These are phyloP conservation scores for Drosophila miranda DNA, from an alignment of 1,140 invertebrate genomes.

Conservation along the genomic window DNA sequence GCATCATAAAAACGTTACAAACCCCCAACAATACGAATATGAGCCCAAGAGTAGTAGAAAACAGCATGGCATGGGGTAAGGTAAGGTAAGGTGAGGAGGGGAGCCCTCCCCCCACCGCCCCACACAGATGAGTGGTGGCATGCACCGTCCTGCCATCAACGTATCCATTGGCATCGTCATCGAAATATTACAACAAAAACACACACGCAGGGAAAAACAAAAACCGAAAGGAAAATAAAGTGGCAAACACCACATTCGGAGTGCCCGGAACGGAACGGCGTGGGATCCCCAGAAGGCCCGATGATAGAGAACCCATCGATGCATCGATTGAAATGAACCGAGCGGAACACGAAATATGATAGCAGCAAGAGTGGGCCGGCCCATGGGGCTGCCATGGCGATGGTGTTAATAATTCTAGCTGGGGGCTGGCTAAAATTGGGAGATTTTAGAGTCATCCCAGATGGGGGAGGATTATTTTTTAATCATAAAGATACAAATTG, in stretches of 20 bases:
- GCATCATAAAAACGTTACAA: conserved; percentile 82
- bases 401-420: conserved; percentile 10
- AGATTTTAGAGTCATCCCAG: too few species aligned
- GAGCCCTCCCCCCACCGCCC: too few species aligned
- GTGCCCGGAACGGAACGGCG: not conserved
- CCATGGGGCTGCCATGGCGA: conserved; percentile 2
- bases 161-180: conserved; percentile 11
- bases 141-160: not conserved
- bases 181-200: conserved; percentile 9
- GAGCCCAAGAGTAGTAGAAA: conserved; percentile 41
- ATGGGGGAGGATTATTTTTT: too few species aligned
- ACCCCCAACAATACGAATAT: conserved; percentile 72
- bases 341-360: conserved; percentile 26
- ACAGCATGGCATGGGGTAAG: not conserved
- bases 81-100: conserved; percentile 31
- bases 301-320: conserved; percentile 28
- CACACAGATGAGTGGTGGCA: conserved; percentile 28
- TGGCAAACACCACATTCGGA: conserved; percentile 36
- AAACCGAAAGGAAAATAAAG: conserved; percentile 26
- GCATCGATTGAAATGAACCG: conserved; percentile 29
- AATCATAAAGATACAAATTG: too few species aligned
- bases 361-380: not conserved
- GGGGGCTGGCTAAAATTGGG: not conserved
- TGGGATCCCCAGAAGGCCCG: conserved; percentile 13
- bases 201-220: too few species aligned